Evolutionary conservation across 2,888 invertebrate genomes (phyloP), one percentile per base, ranked within the genome.

Genomic region (Spodoptera exigua): DNA sequence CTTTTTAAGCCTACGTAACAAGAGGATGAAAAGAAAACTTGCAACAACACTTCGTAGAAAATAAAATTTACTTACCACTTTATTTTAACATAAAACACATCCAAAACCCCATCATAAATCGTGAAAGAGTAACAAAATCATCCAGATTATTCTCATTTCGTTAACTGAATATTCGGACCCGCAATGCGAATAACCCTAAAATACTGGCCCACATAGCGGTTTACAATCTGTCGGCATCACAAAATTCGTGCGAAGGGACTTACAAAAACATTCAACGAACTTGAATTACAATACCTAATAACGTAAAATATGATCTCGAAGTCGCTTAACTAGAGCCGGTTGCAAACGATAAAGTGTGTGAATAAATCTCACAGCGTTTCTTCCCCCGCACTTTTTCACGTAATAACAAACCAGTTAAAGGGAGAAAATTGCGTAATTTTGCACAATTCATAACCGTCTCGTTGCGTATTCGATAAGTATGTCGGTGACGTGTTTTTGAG

Each of bases 281-380:
- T 54, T 45, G 55, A 53, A 70, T 70, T 70, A 64, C 39, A 70
- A 67, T 63, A n/a, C n/a, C n/a, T n/a, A 76, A 71, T 69, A 74
- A 64, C 66, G 70, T 77, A 74, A 76, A 79, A 70, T 70, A 77
- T 75, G 67, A 72, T 60, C 58, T 53, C 39, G 61, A 68, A 71
- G 65, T 74, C 47, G 9, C 41, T 51, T 61, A 62, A 70, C 62
- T 75, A 66, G 74, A 79, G 60, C 44, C 46, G 57, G 54, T 63
- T 81, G 76, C 77, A 69, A 74, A 79, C 79, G 79, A 83, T 79
- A 81, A 84, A 88, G 78, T 84, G 77, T 69, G 64, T 45, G 52
- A 74, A 87, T 89, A 88, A 89, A 88, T 89, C 87, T 85, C 56
- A 51, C 51, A 76, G 79, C 76, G 78, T 72, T 74, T 77, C 81